Evolutionary conservation across 2,888 invertebrate genomes (phyloP).

Genomic region (Labia minor): DNA sequence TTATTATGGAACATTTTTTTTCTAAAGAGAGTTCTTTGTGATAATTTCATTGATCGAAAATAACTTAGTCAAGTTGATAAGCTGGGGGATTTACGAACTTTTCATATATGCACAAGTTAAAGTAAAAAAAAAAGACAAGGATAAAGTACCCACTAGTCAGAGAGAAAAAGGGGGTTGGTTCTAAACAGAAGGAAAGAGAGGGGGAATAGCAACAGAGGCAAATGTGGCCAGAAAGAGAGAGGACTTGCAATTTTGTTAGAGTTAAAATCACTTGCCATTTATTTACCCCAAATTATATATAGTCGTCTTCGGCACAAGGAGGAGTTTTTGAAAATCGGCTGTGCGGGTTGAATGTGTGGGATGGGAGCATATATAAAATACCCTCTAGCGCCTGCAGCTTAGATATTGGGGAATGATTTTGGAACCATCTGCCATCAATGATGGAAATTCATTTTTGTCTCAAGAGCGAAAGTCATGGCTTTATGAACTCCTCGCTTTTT

Average conservation of each 20-base stretch:
- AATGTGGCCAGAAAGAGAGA: not conserved
- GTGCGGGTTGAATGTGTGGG: not conserved
- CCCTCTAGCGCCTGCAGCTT: not conserved
- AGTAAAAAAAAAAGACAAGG: not conserved
- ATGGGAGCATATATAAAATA: not conserved
- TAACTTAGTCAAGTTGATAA: constrained; percentile 1
- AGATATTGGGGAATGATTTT: constrained; percentile 13
- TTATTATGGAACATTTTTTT: not conserved
- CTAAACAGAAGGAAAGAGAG: not conserved
- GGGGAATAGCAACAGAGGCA: not conserved
- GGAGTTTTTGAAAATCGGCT: not conserved
- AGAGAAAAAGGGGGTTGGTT: too few relatives aligned
- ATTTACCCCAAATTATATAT: constrained; percentile 13
- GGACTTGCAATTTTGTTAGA: constrained; percentile 7
- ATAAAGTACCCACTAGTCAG: too few relatives aligned
- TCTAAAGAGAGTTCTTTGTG: not conserved
- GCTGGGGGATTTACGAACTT: not conserved
- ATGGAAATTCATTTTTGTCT: constrained; percentile 7
- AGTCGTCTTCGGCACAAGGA: not conserved
- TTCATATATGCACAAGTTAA: not conserved
- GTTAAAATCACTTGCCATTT: constrained; percentile 13
- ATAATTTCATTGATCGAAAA: constrained; percentile 8
- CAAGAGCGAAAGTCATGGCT: constrained; percentile 5
- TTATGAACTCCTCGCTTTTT: not conserved
- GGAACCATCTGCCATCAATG: constrained; percentile 4